Conservation (phyloP, 2,888 invertebrate genomes). For the Leucania comma region DNA sequence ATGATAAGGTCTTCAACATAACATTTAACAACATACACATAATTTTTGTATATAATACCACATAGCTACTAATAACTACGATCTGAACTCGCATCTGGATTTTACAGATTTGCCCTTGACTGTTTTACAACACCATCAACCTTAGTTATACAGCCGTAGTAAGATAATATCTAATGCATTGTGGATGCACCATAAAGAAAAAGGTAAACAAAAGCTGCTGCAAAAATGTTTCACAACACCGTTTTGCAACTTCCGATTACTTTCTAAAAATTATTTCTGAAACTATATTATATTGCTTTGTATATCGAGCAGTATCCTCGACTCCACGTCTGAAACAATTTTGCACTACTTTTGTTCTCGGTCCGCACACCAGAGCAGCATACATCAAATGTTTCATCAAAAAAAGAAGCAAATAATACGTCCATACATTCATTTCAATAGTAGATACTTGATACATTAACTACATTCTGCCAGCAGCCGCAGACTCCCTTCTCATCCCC, state of each 20-base stretch:
- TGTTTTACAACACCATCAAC: slow-evolving; percentile 12
- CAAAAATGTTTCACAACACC: not conserved
- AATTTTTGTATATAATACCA: not conserved
- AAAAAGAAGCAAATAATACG: not conserved
- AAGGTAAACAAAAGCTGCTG: slow-evolving; percentile 13
- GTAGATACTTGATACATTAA: too few relatives aligned
- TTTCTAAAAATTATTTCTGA: not conserved
- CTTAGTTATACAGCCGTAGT: slow-evolving; percentile 1
- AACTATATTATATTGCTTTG: not conserved
- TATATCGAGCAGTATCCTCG: not conserved
- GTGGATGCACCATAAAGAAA: not conserved
- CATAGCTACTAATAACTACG: not conserved
- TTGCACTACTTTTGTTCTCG: slow-evolving; percentile 26
- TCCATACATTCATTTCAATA: not conserved
- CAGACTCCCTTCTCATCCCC: too few relatives aligned
- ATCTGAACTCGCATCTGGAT: not conserved
- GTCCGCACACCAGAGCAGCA: not conserved
- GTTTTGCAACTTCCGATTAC: not conserved
- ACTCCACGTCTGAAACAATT: slow-evolving; percentile 2
- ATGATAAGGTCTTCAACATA: not conserved
- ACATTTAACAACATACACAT: not conserved
- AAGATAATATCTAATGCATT: slow-evolving; percentile 3
- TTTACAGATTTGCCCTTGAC: slow-evolving; percentile 8
- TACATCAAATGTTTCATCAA: not conserved
- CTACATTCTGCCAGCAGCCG: too few relatives aligned